Percentiles rank a stretch among this genome's conserved stretches.
phyloP scores from a whole-genome alignment of 2,797 vertebrate species.

The Microtus californicus region DNA sequence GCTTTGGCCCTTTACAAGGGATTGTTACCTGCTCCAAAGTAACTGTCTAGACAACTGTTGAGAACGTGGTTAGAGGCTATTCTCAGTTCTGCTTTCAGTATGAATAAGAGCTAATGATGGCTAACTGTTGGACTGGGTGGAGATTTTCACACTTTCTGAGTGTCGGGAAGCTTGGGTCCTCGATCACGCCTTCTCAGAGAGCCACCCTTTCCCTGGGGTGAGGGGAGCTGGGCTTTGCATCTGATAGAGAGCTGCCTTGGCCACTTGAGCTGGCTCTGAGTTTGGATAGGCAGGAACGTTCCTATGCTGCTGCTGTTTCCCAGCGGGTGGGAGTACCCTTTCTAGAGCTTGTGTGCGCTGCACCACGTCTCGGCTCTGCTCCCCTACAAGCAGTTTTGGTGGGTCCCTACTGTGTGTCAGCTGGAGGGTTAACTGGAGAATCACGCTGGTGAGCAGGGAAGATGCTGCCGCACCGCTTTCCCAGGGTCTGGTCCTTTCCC shows the following conservation, averaged over 20 bases:
- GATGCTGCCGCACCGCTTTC: background rate
- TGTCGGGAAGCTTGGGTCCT: background rate
- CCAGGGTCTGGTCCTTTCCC: background rate
- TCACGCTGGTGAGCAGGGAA: background rate
- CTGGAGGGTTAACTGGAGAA: background rate
- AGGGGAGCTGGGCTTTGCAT: background rate
- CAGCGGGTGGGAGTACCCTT: background rate
- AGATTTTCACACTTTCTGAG: background rate
- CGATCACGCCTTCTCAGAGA: background rate
- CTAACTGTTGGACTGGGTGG: background rate
- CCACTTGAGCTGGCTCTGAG: background rate
- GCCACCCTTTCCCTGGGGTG: background rate
- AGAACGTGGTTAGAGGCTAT: background rate
- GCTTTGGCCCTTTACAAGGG: background rate
- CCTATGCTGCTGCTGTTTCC: background rate
- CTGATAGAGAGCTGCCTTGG: background rate
- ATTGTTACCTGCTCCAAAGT: background rate
- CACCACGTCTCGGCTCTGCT: background rate
- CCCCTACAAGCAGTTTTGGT: background rate
- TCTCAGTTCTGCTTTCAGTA: background rate
- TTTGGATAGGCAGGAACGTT: background rate
- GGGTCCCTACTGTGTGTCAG: background rate
- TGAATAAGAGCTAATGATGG: background rate
- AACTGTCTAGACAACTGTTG: background rate
- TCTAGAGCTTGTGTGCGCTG: background rate